phyloP scores from a whole-genome alignment of 2,797 vertebrate species.

The Pseudochirops cupreus region DNA sequence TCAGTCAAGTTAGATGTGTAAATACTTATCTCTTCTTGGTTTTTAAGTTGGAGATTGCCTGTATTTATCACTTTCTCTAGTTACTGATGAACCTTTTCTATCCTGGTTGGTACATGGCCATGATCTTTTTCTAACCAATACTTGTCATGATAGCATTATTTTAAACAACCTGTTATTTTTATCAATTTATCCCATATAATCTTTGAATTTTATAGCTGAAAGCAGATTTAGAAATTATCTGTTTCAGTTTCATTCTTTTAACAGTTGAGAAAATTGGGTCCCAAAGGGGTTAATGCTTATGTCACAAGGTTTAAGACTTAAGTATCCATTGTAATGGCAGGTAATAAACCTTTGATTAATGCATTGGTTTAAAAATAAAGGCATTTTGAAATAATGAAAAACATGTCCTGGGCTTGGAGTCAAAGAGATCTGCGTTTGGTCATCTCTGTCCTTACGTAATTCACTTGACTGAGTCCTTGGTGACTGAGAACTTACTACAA shows the following conservation, averaged over 20 bases:
- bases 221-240: not conserved
- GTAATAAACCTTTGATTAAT: not conserved
- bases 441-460: not conserved
- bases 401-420: not conserved
- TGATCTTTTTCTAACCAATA: not conserved
- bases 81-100: not conserved
- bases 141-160: not conserved
- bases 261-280: not conserved
- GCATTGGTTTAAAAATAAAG: not conserved
- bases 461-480: not conserved
- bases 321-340: not conserved
- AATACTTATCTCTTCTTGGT: not conserved
- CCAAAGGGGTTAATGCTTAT: not conserved
- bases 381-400: not conserved
- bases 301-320: not conserved
- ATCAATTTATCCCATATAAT: not conserved
- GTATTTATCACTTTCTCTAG: not conserved
- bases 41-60: not conserved
- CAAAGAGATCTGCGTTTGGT: not conserved
- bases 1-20: not conserved
- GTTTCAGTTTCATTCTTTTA: not conserved
- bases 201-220: not conserved
- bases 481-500: not conserved
- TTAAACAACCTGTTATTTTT: not conserved
- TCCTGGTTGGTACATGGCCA: not conserved